Evolutionary conservation across 2,797 vertebrate species (phyloP), one percentile per base, ranked within the genome.

Genomic region (Phylloscopus collybita): DNA sequence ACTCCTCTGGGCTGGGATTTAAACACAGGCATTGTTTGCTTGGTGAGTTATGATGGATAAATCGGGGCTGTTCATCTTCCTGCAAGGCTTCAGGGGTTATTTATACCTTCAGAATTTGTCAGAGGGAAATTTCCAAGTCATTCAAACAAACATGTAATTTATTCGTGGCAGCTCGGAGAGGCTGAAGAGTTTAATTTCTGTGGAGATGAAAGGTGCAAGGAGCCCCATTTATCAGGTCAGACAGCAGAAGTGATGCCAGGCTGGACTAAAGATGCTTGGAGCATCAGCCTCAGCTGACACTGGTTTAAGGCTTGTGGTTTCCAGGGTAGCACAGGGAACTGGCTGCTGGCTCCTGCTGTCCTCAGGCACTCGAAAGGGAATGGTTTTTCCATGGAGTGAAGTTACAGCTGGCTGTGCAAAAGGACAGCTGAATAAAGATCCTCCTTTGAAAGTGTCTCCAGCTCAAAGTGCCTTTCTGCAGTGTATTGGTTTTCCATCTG

Each of bases 111-210:
- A 19, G 80, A 32, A 75, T 91, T 54, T 72, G 78, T 88, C 95
- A 94, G 44, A 45, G 60, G 79, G 85, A 82, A 60, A 65, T 76
- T 85, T 90, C 75, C 64, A 18, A 59, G 82, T 53, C 49, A 12
- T 66, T 91, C 86, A 87, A 81, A 75, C 65, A 91, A 92, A 29
- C 60, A 5, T 10, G 56, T 65, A 45, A 92, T 95, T 92, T 92
- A 54, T 86, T 61, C n/a, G 47, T 59, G 78, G 59, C 36, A 6
- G 54, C 16, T 4, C 38, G 11, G 73, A 20, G 50, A 61, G 59
- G 9, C 78, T 57, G 71, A 32, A 12, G 91, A 16, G 51, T 81
- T 83, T 60, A n/a, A 83, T 93, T 92, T 42, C 40, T 3, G 0
- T 23, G 70, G 22, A 66, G 80, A 57, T 75, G 23, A 26, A 32